Conservation (phyloP, 2,797 vertebrate species). For the Chrysocyon brachyurus region DNA sequence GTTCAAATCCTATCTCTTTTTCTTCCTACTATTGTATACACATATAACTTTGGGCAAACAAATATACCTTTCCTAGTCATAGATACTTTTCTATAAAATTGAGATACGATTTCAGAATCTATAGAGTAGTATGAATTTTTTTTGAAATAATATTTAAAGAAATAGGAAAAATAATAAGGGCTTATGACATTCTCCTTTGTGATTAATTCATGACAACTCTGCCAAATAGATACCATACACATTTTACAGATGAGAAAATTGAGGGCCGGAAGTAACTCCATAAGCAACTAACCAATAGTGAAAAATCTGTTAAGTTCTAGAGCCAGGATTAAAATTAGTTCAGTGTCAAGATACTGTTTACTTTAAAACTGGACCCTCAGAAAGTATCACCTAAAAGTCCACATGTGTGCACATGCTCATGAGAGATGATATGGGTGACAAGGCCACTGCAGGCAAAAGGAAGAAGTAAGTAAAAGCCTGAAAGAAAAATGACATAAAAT, state of each 20-base stretch:
- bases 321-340: not conserved
- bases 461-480: not conserved
- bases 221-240: not conserved
- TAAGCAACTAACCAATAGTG: not conserved
- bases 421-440: too few relatives aligned
- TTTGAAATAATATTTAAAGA: conserved; percentile 14
- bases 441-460: not conserved
- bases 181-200: not conserved
- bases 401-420: not conserved
- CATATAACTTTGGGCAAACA: not conserved
- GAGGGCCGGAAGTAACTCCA: not conserved
- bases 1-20: conserved; percentile 6
- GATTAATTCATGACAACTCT: not conserved
- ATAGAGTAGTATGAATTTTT: not conserved
- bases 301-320: not conserved
- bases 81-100: not conserved
- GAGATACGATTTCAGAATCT: not conserved
- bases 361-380: not conserved
- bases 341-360: not conserved
- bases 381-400: not conserved
- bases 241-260: not conserved
- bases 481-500: not conserved
- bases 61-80: not conserved
- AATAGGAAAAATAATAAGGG: not conserved
- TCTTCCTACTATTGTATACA: not conserved